Percentiles rank a stretch among this genome's conserved stretches.
These are phyloP conservation scores for Pachyrhynchus sulphureomaculatus DNA, from an alignment of 1,140 invertebrate species.

Conservation along the genomic window DNA sequence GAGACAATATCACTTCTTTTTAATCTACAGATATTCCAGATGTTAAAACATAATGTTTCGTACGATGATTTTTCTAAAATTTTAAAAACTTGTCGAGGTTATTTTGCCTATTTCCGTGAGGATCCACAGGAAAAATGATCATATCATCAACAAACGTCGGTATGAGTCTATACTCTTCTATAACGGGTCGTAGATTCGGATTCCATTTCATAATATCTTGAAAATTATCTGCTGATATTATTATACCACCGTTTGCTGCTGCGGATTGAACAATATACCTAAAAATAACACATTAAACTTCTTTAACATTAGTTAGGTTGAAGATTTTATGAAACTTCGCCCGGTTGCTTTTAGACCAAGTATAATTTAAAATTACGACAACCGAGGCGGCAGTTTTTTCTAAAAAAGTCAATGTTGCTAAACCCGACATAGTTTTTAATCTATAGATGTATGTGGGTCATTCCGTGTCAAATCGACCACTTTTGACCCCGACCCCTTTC, in stretches of 20 bases:
- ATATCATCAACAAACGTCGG: conserved; percentile 71
- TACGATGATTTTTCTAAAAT: conserved; percentile 16
- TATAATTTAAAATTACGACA: no score
- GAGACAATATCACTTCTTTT: no score
- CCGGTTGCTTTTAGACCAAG: background rate
- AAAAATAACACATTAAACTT: conserved; percentile 15
- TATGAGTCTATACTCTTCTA: conserved; percentile 62
- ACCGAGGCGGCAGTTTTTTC: no score
- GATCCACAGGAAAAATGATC: conserved; percentile 91
- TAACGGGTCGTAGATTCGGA: conserved; percentile 65
- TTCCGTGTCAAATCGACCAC: no score
- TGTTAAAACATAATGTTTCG: no score
- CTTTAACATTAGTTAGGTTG: background rate
- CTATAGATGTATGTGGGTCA: no score
- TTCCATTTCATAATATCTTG: conserved; percentile 77
- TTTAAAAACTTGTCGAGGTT: conserved; percentile 74
- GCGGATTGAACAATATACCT: conserved; percentile 90
- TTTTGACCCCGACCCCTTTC: no score
- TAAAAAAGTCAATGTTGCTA: no score
- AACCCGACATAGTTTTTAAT: no score
- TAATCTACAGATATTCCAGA: no score
- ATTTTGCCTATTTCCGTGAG: conserved; percentile 81
- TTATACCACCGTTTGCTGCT: conserved; percentile 75
- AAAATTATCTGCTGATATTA: conserved; percentile 91
- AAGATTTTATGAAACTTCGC: background rate